Conservation (phyloP, 2,113 vertebrate genomes). For the Saguinus imperator region DNA sequence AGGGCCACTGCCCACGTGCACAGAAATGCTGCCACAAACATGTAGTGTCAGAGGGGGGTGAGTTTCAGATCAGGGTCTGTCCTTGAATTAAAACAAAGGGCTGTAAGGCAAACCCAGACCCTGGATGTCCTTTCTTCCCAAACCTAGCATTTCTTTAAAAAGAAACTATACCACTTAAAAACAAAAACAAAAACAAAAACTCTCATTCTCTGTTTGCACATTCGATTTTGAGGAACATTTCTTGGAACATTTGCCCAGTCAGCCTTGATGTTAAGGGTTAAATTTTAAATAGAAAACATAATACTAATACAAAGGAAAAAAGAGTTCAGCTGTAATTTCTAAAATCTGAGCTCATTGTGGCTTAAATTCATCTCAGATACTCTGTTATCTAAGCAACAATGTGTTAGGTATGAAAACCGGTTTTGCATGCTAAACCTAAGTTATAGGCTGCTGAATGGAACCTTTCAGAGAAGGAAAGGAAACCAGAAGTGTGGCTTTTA, state of each 20-base stretch:
- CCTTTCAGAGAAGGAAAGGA: background rate
- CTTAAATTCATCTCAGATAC: background rate
- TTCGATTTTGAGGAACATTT: background rate
- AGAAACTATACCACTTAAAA: background rate
- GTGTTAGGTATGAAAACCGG: slow-evolving; percentile 52
- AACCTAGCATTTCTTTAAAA: background rate
- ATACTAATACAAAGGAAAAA: background rate
- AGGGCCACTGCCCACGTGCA: too few species aligned
- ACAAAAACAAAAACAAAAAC: background rate
- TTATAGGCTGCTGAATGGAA: background rate
- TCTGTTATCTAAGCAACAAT: background rate
- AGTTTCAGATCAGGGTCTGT: background rate
- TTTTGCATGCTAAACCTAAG: background rate
- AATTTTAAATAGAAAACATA: background rate
- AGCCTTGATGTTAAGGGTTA: background rate
- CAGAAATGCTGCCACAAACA: background rate
- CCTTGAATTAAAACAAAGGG: background rate
- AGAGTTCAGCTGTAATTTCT: background rate
- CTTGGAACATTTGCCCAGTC: background rate
- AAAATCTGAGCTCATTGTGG: background rate
- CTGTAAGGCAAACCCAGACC: background rate
- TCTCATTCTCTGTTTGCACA: background rate
- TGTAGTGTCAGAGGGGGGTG: background rate
- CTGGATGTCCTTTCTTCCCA: background rate
- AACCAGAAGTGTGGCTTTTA: background rate